Evolutionary conservation across 2,113 vertebrate species (phyloP).

Genomic region (Zosterops japonicus): DNA sequence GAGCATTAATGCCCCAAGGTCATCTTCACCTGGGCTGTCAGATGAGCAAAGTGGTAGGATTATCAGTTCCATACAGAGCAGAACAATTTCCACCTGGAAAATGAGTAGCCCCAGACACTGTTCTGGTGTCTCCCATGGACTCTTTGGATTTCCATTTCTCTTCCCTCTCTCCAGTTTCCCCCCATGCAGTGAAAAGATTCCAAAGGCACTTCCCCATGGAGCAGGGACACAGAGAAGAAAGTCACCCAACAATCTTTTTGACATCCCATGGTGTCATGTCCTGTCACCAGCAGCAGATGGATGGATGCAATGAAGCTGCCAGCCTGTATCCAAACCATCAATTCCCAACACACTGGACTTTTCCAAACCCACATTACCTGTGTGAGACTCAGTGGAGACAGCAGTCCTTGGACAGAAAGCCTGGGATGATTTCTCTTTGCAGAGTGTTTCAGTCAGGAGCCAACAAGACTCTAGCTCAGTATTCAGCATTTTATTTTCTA

Average conservation of each 20-base stretch:
- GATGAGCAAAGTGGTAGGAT: not conserved
- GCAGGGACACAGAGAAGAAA: not conserved
- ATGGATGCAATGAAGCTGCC: not conserved
- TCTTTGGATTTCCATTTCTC: not conserved
- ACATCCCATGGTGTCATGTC: rapidly evolving
- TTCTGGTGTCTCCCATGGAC: not conserved
- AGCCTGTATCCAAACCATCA: not conserved
- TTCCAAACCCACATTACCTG: not conserved
- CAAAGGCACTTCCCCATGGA: not conserved
- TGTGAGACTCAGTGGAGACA: not conserved
- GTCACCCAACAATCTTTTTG: not conserved
- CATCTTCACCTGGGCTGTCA: not conserved
- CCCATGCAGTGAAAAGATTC: not conserved
- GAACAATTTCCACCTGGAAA: not conserved
- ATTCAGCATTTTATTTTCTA: not conserved
- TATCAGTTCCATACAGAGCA: not conserved
- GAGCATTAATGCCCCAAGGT: not conserved
- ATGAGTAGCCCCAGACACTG: not conserved
- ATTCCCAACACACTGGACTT: not conserved
- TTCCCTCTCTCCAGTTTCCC: not conserved
- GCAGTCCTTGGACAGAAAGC: not conserved
- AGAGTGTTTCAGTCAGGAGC: not conserved
- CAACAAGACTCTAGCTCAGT: not conserved
- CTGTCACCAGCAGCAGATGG: not conserved
- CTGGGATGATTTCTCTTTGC: not conserved